phyloP scores from a whole-genome alignment of 2,113 vertebrate genomes.

The Ammodytes marinus region DNA sequence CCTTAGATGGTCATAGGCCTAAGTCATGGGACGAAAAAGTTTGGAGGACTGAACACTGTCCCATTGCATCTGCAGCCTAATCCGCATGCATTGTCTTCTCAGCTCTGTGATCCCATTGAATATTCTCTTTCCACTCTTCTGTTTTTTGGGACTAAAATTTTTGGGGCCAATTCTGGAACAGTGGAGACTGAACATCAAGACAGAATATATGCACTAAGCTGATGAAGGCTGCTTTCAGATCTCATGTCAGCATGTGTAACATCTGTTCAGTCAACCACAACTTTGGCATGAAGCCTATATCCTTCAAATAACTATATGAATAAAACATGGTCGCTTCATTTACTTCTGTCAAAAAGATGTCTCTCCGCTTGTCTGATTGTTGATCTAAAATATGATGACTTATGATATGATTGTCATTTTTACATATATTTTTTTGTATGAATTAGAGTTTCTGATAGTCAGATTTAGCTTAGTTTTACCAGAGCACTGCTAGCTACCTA shows the following conservation, averaged over 20 bases:
- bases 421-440: not conserved
- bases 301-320: constrained; percentile 41
- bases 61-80: not conserved
- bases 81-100: constrained; percentile 11
- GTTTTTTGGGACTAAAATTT: constrained; percentile 14
- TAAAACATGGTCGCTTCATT: constrained; percentile 52
- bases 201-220: constrained; percentile 13
- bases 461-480: too few species aligned
- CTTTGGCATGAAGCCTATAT: constrained; percentile 31
- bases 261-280: constrained; percentile 39
- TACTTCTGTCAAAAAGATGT: constrained; percentile 22
- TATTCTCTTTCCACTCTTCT: constrained; percentile 8
- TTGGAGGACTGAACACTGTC: constrained; percentile 12
- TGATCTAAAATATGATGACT: not conserved
- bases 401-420: not conserved
- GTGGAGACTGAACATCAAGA: constrained; percentile 11
- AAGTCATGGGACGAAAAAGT: constrained; percentile 34
- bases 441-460: not conserved
- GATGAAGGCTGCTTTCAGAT: constrained; percentile 45
- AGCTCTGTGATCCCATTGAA: constrained; percentile 23
- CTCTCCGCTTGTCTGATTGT: constrained; percentile 11
- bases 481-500: not conserved
- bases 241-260: constrained; percentile 19
- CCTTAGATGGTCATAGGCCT: constrained; percentile 27
- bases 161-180: not conserved